Evolutionary conservation across 92 coral and sea anemone species (phyloP).

Genomic region (Scolanthus callimorphus): DNA sequence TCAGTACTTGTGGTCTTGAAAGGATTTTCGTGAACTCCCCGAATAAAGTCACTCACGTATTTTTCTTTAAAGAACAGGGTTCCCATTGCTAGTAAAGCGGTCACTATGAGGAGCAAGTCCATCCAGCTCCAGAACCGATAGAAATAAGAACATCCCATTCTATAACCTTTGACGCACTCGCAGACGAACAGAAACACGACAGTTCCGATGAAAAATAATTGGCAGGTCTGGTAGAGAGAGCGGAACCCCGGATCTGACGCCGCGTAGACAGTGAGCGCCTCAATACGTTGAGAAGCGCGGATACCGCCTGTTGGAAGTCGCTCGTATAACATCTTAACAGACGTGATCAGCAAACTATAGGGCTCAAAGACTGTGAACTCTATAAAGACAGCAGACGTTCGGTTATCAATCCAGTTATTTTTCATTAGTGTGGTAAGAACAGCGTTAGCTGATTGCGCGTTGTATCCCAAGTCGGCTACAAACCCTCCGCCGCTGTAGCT

Average conservation of each 20-base stretch:
- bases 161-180: slow-evolving; percentile 49
- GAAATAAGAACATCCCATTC: slow-evolving; percentile 51
- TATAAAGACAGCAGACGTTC: slow-evolving; percentile 64
- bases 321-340: slow-evolving; percentile 59
- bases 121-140: slow-evolving; percentile 72
- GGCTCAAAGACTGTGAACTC: slow-evolving; percentile 85
- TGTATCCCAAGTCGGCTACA: slow-evolving; percentile 82
- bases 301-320: slow-evolving; percentile 68
- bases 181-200: slow-evolving; percentile 38
- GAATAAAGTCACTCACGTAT: slow-evolving; percentile 53
- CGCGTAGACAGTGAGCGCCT: slow-evolving; percentile 54
- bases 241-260: slow-evolving; percentile 41
- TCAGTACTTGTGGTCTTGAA: slow-evolving; percentile 62
- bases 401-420: slow-evolving; percentile 72
- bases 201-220: slow-evolving; percentile 41
- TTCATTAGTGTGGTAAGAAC: slow-evolving; percentile 32
- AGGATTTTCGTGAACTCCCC: slow-evolving; percentile 66
- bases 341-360: slow-evolving; percentile 49
- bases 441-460: slow-evolving; percentile 45
- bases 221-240: slow-evolving; percentile 38
- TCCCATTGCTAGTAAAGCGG: slow-evolving; percentile 43
- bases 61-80: slow-evolving; percentile 57
- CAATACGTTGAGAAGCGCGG: slow-evolving; percentile 18
- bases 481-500: slow-evolving; percentile 71
- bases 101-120: slow-evolving; percentile 44